These are phyloP conservation scores for Onychostoma macrolepis DNA, from an alignment of 2,113 vertebrate species.

Conservation along the genomic window DNA sequence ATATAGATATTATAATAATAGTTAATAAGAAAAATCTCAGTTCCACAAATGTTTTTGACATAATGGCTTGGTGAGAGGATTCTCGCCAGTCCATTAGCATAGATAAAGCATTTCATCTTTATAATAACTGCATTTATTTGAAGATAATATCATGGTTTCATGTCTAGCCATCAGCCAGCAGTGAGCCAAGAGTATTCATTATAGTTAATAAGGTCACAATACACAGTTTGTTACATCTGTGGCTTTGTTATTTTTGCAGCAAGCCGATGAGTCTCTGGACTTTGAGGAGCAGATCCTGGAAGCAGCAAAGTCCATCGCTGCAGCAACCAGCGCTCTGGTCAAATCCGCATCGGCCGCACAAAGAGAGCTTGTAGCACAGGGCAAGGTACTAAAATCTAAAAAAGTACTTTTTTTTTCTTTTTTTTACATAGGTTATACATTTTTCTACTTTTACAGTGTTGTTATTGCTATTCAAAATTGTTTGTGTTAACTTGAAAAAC, in stretches of 20 bases:
- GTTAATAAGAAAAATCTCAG: background rate
- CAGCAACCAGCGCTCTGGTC: slow-evolving; percentile 95
- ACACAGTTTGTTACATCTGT: background rate
- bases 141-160: background rate
- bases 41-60: background rate
- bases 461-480: background rate
- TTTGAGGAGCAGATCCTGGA: slow-evolving; percentile 99
- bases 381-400: slow-evolving; percentile 88
- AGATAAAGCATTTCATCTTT: background rate
- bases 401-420: no score
- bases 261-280: slow-evolving; percentile 96
- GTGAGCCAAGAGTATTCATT: background rate
- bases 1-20: background rate
- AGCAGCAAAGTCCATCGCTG: slow-evolving; percentile 97
- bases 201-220: background rate
- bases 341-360: slow-evolving; percentile 98
- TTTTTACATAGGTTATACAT: background rate
- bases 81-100: background rate
- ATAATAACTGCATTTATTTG: background rate
- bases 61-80: background rate
- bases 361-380: slow-evolving; percentile 96
- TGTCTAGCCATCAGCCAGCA: background rate
- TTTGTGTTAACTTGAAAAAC: background rate
- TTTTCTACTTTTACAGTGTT: background rate
- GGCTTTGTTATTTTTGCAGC: slow-evolving; percentile 75